These are phyloP conservation scores for Azemiops feae DNA, from an alignment of 2,113 vertebrate species.

Conservation along the genomic window DNA sequence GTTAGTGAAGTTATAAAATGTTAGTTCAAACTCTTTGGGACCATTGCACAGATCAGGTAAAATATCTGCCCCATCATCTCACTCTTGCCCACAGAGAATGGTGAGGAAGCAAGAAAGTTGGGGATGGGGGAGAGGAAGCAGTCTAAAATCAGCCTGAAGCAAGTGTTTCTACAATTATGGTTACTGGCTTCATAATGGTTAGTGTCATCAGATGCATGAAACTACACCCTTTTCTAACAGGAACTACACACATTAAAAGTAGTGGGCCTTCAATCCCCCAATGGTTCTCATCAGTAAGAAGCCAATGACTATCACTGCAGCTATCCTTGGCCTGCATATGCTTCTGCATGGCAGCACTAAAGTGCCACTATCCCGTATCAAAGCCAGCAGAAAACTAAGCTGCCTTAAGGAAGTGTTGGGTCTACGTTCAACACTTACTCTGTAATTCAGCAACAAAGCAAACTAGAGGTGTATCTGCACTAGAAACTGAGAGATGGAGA, in stretches of 20 bases:
- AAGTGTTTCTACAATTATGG: not conserved
- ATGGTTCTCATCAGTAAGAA: not conserved
- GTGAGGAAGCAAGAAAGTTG: not conserved
- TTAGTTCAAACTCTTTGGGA: not conserved
- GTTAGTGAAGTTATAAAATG: not conserved
- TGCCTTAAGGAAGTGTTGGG: not conserved
- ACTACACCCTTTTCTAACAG: not conserved
- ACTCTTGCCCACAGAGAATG: not conserved
- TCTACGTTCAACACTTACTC: not conserved
- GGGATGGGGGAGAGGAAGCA: not conserved
- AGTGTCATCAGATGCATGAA: not conserved
- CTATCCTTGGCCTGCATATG: not conserved
- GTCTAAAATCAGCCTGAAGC: not conserved
- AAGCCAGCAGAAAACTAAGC: not conserved
- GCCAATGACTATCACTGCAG: not conserved
- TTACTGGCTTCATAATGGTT: not conserved
- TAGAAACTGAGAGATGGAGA: not conserved
- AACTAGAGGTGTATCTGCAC: not conserved
- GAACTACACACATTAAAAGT: not conserved
- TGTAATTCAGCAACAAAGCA: not conserved
- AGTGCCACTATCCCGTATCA: not conserved
- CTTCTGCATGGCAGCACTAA: not conserved
- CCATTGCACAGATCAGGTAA: not conserved
- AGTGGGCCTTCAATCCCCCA: not conserved
- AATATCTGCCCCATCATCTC: not conserved